These are phyloP conservation scores for Grantiella picta DNA, from an alignment of 2,113 vertebrate genomes.

Conservation along the genomic window DNA sequence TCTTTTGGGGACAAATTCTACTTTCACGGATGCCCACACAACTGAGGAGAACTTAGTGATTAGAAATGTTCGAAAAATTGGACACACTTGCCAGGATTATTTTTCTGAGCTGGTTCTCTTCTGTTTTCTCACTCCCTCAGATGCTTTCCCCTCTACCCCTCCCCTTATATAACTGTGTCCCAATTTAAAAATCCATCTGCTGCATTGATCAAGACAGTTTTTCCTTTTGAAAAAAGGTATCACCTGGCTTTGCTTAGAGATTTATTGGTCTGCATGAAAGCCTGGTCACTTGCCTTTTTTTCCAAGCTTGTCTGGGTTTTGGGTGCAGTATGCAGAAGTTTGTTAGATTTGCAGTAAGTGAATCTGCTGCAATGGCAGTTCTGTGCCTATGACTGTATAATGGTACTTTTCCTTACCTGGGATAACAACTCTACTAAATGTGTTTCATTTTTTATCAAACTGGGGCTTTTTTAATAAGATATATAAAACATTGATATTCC, in stretches of 20 bases:
- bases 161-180: neutral
- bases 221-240: neutral
- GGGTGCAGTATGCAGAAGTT: neutral
- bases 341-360: neutral
- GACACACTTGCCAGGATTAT: constrained; percentile 33
- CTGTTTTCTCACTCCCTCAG: neutral
- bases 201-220: neutral
- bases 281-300: neutral
- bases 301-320: neutral
- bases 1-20: neutral
- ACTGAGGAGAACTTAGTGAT: neutral
- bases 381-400: neutral
- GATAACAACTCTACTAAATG: constrained; percentile 51
- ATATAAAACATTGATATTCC: constrained; percentile 64
- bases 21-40: neutral
- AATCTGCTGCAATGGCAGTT: neutral
- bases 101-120: constrained; percentile 27
- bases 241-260: neutral
- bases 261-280: neutral
- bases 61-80: constrained; percentile 53
- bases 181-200: constrained; percentile 1
- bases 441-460: constrained; percentile 70
- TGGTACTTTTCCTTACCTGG: constrained; percentile 35
- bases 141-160: neutral
- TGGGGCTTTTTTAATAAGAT: constrained; percentile 50